A percentile compares a stretch with the other conserved stretches of the same genome.
These are phyloP conservation scores for Drosophila helvetica DNA, from an alignment of 2,888 invertebrate genomes.

Conservation along the genomic window DNA sequence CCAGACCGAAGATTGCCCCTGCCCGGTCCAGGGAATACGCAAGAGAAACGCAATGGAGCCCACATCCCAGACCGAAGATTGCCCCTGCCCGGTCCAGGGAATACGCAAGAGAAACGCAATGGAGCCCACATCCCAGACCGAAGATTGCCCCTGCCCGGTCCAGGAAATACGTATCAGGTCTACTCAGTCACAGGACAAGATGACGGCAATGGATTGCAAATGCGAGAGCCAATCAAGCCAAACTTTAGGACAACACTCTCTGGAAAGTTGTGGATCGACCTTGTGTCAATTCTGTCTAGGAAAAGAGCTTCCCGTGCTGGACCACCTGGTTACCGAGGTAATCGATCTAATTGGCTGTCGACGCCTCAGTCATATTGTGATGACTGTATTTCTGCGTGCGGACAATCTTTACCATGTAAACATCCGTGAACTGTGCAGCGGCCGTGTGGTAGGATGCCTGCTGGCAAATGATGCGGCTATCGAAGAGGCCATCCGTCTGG, in stretches of 20 bases:
- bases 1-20: neutral
- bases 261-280: conserved; percentile 11
- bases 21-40: neutral
- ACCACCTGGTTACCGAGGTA: conserved; percentile 36
- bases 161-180: neutral
- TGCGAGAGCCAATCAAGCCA: neutral
- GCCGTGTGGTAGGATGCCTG: conserved; percentile 58
- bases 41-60: neutral
- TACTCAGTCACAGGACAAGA: neutral
- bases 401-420: conserved; percentile 73
- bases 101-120: neutral
- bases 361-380: conserved; percentile 36
- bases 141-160: neutral
- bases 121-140: neutral
- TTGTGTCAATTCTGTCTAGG: conserved; percentile 48
- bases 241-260: neutral
- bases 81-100: neutral
- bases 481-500: conserved; percentile 41
- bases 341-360: conserved; percentile 28
- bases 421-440: conserved; percentile 48
- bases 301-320: conserved; percentile 11
- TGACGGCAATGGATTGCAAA: too few relatives aligned
- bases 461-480: conserved; percentile 63
- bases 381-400: conserved; percentile 59
- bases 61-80: neutral